Conservation (phyloP, 1,140 invertebrate species). For the Temnothorax longispinosus region DNA sequence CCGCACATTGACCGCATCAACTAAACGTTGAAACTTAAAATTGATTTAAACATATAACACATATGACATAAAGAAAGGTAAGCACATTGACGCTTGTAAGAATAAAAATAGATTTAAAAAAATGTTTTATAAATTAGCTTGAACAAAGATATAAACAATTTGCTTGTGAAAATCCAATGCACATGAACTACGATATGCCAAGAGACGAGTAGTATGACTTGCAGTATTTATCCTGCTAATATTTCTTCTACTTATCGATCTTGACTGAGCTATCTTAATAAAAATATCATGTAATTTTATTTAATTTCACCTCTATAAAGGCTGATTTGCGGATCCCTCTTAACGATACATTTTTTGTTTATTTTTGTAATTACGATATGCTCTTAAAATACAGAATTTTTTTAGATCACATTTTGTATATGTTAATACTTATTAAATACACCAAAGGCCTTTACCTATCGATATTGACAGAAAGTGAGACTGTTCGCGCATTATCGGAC, state of each 20-base stretch:
- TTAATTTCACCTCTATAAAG: not conserved
- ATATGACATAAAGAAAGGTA: not conserved
- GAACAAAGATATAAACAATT: not conserved
- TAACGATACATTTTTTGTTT: not conserved
- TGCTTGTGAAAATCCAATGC: not conserved
- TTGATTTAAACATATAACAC: too few relatives aligned
- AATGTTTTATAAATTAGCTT: not conserved
- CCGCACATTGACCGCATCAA: too few relatives aligned
- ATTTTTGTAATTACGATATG: not conserved
- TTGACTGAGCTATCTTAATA: not conserved
- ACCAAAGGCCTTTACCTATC: not conserved
- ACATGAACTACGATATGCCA: not conserved
- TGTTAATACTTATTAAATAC: not conserved
- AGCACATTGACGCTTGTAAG: not conserved
- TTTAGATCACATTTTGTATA: not conserved
- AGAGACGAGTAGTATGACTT: not conserved
- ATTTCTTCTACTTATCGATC: not conserved
- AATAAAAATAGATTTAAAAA: not conserved
- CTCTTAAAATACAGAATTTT: not conserved
- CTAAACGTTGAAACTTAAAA: too few relatives aligned
- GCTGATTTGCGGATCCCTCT: not conserved
- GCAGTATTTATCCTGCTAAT: not conserved
- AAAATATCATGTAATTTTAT: not conserved
- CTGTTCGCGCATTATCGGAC: slow-evolving; percentile 39
- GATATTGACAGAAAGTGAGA: slow-evolving; percentile 18